phyloP scores from a whole-genome alignment of 2,113 vertebrate genomes.

The Odocoileus hemionus region DNA sequence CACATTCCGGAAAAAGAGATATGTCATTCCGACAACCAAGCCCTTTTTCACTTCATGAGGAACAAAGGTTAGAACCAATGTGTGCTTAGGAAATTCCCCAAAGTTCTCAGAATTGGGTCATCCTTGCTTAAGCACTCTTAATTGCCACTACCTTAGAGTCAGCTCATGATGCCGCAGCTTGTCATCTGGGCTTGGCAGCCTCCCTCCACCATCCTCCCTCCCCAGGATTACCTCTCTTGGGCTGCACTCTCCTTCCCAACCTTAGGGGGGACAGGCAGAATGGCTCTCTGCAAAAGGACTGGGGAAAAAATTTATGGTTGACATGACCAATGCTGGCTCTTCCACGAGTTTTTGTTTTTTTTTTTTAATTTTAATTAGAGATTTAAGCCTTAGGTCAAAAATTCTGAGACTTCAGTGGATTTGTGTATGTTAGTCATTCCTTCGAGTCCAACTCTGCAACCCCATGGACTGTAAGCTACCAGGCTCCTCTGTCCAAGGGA shows the following conservation, averaged over 20 bases:
- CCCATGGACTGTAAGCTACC: background rate
- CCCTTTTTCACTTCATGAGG: background rate
- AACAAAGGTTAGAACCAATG: background rate
- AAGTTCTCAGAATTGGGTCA: background rate
- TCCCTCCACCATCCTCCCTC: no score
- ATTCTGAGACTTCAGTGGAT: background rate
- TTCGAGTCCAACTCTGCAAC: background rate
- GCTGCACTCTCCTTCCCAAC: background rate
- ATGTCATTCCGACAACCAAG: constrained; percentile 41
- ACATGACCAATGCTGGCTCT: background rate
- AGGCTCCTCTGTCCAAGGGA: background rate
- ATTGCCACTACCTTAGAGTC: background rate
- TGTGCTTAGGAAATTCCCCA: constrained; percentile 1
- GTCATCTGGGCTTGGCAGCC: background rate
- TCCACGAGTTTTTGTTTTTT: background rate
- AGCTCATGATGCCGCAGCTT: background rate
- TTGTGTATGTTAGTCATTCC: background rate
- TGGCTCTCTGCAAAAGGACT: background rate
- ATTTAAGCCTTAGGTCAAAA: background rate
- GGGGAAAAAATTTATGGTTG: background rate
- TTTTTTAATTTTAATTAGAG: background rate
- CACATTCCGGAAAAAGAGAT: background rate
- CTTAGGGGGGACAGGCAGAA: background rate
- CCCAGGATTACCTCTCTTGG: background rate
- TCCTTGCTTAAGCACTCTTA: background rate